Conservation (phyloP, 2,113 vertebrate genomes). For the Nycticorax nycticorax region DNA sequence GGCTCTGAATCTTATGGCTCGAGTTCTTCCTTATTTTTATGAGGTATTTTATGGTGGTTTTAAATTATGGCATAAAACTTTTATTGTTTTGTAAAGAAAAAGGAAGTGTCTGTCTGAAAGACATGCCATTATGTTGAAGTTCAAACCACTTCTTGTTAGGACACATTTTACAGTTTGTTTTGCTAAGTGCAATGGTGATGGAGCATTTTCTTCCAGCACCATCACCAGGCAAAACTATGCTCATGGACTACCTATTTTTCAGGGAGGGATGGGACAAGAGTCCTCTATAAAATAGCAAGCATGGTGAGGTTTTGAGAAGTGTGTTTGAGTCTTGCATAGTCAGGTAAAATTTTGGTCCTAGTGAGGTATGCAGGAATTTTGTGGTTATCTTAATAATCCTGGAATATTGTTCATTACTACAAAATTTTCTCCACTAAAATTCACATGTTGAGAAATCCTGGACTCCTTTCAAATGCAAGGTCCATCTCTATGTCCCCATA, state of each 20-base stretch:
- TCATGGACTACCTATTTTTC: not conserved
- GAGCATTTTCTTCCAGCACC: not conserved
- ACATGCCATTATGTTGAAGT: not conserved
- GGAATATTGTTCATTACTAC: not conserved
- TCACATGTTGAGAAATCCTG: not conserved
- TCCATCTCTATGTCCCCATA: not conserved
- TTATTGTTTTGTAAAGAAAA: slow-evolving; percentile 5
- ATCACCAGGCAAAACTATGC: not conserved
- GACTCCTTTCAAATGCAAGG: not conserved
- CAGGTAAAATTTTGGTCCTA: not conserved
- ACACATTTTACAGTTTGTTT: not conserved
- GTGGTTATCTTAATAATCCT: not conserved
- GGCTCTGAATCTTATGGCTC: not conserved
- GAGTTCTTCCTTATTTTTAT: not conserved
- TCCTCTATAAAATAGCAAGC: not conserved
- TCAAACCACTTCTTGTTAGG: not conserved
- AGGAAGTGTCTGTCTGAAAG: not conserved
- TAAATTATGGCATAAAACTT: not conserved
- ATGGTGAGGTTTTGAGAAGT: not conserved
- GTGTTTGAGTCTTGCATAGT: not conserved
- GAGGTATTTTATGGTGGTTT: not conserved
- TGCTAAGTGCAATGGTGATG: not conserved
- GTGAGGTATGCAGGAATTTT: not conserved
- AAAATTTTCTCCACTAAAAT: not conserved
- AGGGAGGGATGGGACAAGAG: not conserved